These are phyloP conservation scores for Carassius gibelio DNA, from an alignment of 2,113 vertebrate species.

Conservation along the genomic window DNA sequence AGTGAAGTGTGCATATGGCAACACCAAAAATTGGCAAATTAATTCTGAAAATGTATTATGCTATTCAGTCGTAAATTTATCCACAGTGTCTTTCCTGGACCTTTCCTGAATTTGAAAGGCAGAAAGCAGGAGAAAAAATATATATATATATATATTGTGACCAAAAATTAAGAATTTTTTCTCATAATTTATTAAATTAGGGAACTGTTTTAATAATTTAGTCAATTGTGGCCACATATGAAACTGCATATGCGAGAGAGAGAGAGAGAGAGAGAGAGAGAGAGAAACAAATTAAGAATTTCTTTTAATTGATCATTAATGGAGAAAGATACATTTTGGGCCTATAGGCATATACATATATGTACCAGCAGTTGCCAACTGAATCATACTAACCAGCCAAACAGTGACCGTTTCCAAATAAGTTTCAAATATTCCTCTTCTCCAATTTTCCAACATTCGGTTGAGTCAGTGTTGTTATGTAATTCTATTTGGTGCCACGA, in stretches of 20 bases:
- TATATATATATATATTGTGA: too few relatives aligned
- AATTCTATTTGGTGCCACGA: not conserved
- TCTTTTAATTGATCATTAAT: too few relatives aligned
- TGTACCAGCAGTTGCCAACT: not conserved
- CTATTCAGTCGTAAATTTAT: not conserved
- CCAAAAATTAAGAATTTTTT: not conserved
- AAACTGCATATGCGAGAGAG: too few relatives aligned
- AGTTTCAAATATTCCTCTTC: not conserved
- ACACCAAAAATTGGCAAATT: too few relatives aligned
- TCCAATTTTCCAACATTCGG: not conserved
- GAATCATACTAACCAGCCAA: not conserved
- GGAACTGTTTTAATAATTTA: too few relatives aligned
- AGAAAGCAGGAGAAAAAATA: too few relatives aligned
- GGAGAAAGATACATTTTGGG: not conserved
- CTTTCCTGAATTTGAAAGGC: too few relatives aligned
- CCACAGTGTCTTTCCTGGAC: not conserved
- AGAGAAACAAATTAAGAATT: too few relatives aligned
- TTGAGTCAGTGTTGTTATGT: not conserved
- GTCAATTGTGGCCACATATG: not conserved
- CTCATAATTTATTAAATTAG: too few relatives aligned
- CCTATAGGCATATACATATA: not conserved
- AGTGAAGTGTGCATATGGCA: not conserved
- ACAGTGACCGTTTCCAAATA: not conserved
- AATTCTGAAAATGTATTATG: not conserved
- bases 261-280: too few relatives aligned